Conservation (phyloP, 2,888 invertebrate genomes). For the Acleris holmiana region DNA sequence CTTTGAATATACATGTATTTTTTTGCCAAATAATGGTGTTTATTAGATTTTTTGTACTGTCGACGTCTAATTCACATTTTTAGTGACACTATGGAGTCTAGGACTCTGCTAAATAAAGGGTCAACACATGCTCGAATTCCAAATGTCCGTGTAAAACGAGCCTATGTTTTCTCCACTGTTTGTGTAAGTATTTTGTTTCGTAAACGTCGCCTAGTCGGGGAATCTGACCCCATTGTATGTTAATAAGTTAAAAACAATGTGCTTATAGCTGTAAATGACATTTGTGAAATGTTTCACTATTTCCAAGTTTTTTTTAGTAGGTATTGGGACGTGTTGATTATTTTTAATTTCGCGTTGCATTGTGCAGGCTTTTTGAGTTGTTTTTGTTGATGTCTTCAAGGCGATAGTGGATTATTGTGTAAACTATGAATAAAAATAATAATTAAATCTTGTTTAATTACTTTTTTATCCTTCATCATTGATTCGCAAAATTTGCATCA, state of each 20-base stretch:
- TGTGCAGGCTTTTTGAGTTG: slow-evolving; percentile 51
- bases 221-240: slow-evolving; percentile 32
- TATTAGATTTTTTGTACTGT: too few relatives aligned
- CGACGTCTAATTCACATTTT: too few relatives aligned
- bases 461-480: too few relatives aligned
- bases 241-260: slow-evolving; percentile 36
- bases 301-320: slow-evolving; percentile 20
- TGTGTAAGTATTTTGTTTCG: slow-evolving; percentile 17
- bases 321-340: slow-evolving; percentile 30
- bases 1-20: too few relatives aligned
- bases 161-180: neutral
- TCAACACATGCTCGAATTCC: too few relatives aligned
- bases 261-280: slow-evolving; percentile 28
- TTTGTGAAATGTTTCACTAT: slow-evolving; percentile 31
- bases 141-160: too few relatives aligned
- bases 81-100: too few relatives aligned
- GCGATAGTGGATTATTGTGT: slow-evolving; percentile 64
- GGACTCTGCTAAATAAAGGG: too few relatives aligned
- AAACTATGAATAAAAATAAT: slow-evolving; percentile 66
- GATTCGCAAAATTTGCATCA: too few relatives aligned
- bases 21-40: too few relatives aligned
- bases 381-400: slow-evolving; percentile 58
- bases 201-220: slow-evolving; percentile 14
- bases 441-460: neutral
- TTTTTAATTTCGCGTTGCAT: slow-evolving; percentile 49